These are phyloP conservation scores for Microcebus griseorufus DNA, from an alignment of 2,113 vertebrate genomes.

Conservation along the genomic window DNA sequence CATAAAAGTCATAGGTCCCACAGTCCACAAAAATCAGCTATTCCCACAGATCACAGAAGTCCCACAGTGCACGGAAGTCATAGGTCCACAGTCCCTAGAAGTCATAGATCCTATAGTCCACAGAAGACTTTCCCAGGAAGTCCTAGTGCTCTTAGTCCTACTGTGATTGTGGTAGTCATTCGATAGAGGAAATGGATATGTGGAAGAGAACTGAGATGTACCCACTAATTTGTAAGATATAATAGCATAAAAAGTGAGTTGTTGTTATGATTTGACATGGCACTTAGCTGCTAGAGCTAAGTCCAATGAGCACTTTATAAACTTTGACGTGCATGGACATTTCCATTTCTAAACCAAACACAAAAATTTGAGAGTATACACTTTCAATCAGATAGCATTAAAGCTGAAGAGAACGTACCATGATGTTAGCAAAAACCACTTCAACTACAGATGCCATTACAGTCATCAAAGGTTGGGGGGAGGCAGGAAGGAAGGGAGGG, in stretches of 20 bases:
- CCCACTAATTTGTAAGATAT: background rate
- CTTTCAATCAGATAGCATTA: background rate
- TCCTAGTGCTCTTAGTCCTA: background rate
- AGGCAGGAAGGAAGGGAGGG: background rate
- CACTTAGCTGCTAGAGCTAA: background rate
- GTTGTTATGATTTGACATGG: background rate
- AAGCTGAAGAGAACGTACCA: background rate
- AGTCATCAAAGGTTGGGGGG: background rate
- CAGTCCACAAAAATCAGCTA: background rate
- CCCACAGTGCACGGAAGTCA: background rate
- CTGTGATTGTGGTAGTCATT: background rate
- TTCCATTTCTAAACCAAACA: constrained; percentile 24
- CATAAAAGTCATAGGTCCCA: background rate
- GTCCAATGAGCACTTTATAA: background rate
- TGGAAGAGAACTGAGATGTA: background rate
- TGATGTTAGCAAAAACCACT: constrained; percentile 16
- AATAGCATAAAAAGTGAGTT: background rate
- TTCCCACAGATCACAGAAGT: background rate
- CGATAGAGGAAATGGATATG: background rate
- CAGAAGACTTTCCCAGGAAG: background rate
- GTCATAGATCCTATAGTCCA: background rate
- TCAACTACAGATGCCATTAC: background rate
- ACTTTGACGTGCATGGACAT: background rate
- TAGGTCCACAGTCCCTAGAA: background rate
- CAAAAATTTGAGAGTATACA: background rate